Base-by-base conservation (phyloP, 2,113 vertebrate species). In the Gallinago paraguaiae region DNA sequence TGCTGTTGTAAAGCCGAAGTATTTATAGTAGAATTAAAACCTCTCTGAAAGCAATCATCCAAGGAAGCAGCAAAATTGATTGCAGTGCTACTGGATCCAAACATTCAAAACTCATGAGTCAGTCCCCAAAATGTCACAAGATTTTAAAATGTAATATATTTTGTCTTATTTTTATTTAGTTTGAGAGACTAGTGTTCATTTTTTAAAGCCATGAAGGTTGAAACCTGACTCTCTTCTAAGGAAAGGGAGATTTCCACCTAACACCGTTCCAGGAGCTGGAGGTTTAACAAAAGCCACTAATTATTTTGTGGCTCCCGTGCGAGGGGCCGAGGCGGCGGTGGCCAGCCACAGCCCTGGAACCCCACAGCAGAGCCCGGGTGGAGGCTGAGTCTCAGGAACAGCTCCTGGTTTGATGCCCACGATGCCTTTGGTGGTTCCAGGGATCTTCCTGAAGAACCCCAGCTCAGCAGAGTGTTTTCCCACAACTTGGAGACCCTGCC, bases 11-110 rank as follows among this genome's bases (percentile, higher is more conserved):
- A 80, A 81, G 94, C 94, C 57, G 85, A 63, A 39, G 85, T 64
- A 86, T 96, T 96, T 94, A 86, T 71, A 28, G 90, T 22, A 30
- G 92, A 93, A 90, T 95, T 71, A 95, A 96, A 96, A 60, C 82
- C 90, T 82, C 84, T 64, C 95, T 37, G 86, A 45, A 12, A 93
- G 93, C 91, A 96, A 98, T 95, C 28, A 59, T 39, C 91, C 84
- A 23, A 33, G 84, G 59, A 68, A 56, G 92, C 75, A 17, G 93
- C 84, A 23, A 41, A 41, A 48, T 83, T 37, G 87, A 94, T 70
- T 50, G 61, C 14, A 43, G 68, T 9, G 5, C 11, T 46, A 6
- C 84, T 2, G 14, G 37, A 60, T 56, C 80, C 93, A 28, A 79
- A n/a, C 74, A 4, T 35, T 9, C 51, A 14, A 16, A 82, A 85